A percentile compares a stretch with the other conserved stretches of the same genome.
These are phyloP conservation scores for Leptodirus hochenwartii DNA, from an alignment of 2,888 invertebrate genomes.

Conservation along the genomic window DNA sequence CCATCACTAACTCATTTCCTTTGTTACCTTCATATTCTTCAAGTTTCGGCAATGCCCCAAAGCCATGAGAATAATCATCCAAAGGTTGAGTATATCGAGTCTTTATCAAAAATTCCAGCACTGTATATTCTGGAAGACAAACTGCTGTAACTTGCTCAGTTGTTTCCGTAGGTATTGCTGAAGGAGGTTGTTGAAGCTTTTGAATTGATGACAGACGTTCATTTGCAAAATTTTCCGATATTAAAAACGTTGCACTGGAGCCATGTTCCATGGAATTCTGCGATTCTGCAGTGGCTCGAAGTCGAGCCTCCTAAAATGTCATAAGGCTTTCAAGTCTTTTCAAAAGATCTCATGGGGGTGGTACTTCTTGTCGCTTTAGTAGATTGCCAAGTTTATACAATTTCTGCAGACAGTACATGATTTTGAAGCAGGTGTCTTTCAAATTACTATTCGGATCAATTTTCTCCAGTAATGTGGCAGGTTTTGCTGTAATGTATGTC, in stretches of 20 bases:
- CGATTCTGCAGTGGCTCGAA: too few species aligned
- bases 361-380: too few species aligned
- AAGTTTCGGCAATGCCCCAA: constrained; percentile 25
- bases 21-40: constrained; percentile 17
- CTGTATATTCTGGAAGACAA: constrained; percentile 30
- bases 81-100: constrained; percentile 27
- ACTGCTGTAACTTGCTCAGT: constrained; percentile 23
- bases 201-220: too few species aligned
- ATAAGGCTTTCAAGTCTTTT: too few species aligned
- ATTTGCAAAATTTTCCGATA: too few species aligned
- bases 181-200: too few species aligned
- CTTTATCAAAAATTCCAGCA: constrained; percentile 29
- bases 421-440: constrained; percentile 10
- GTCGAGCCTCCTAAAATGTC: too few species aligned
- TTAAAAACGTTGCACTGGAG: too few species aligned
- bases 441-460: constrained; percentile 20
- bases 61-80: constrained; percentile 21
- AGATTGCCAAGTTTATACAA: constrained; percentile 14
- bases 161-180: too few species aligned
- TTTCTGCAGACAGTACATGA: constrained; percentile 14
- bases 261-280: too few species aligned
- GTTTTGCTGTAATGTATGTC: constrained; percentile 20
- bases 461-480: constrained; percentile 30
- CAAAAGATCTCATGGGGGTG: too few species aligned
- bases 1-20: background rate